Base-by-base conservation (phyloP, 2,797 vertebrate genomes). In the Mus caroli region DNA sequence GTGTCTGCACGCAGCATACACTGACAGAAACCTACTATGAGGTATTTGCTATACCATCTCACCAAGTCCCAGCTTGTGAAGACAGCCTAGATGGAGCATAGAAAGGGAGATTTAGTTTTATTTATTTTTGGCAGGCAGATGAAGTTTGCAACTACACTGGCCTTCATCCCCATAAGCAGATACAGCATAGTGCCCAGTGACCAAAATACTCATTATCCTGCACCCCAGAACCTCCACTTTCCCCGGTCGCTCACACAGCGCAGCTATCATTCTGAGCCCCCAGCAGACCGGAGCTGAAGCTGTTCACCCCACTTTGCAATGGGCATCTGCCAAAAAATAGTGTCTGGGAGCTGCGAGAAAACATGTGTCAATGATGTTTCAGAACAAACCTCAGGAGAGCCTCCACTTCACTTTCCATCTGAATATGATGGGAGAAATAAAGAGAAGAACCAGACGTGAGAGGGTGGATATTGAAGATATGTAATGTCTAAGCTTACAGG, bases 381-480 rank as follows among this genome's bases (percentile, higher is more conserved):
- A 76, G n/a, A 90, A 75, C 83, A 90, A 91, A 94, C 64, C 84
- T n/a, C 56, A 75, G 13, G 15, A 76, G 24, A 54, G 56, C 54
- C 6, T 37, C 92, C 88, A 91, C 92, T 97, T 96, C 83, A 92
- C 83, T 92, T 97, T 84, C 43, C 19, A 86, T 88, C 93, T 93
- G 95, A 97, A 96, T 24, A 28, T 31, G n/a, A 34, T 28, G 31
- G 50, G 12, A 85, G 31, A 77, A 94, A 43, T 14, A 64, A 91
- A 52, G 5, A 69, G 69, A 40, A 67, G 69, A 90, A 79, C 85
- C 80, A 52, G 78, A 80, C 26, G 22, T 67, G n/a, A 87, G 4
- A 4, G 17, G 26, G 58, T 24, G 26, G 20, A 54, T 20, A 82
- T 79, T 79, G 96, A 95, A 94, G 71, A 97, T 88, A 95, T 19